Conservation (phyloP, 2,888 invertebrate species). For the Diloba caeruleocephala region DNA sequence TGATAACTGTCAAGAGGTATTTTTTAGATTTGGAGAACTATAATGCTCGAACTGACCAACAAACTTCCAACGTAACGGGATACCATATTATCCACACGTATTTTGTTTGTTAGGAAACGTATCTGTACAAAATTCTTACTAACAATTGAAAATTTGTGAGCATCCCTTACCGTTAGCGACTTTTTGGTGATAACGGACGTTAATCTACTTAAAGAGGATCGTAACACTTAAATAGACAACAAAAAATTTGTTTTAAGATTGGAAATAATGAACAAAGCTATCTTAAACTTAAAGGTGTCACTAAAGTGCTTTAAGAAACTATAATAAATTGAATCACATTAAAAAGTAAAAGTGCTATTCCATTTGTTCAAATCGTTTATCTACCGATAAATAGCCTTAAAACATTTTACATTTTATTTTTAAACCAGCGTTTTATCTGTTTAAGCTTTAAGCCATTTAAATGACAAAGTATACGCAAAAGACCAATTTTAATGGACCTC, state of each 20-base stretch:
- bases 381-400: conserved; percentile 56
- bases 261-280: conserved; percentile 35
- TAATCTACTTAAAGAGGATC: conserved; percentile 22
- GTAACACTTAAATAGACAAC: conserved; percentile 28
- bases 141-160: too few relatives aligned
- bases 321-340: conserved; percentile 57
- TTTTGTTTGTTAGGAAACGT: too few relatives aligned
- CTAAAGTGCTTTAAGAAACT: conserved; percentile 34
- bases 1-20: too few relatives aligned
- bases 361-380: conserved; percentile 52
- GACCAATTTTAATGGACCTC: conserved; percentile 52
- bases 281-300: conserved; percentile 23
- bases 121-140: too few relatives aligned
- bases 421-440: conserved; percentile 71
- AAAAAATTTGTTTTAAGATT: conserved; percentile 9
- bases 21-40: too few relatives aligned
- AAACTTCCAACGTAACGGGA: too few relatives aligned
- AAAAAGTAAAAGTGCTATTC: conserved; percentile 59
- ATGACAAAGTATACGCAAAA: conserved; percentile 67
- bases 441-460: conserved; percentile 72
- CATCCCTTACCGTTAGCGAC: too few relatives aligned
- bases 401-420: conserved; percentile 73
- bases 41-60: too few relatives aligned
- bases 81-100: too few relatives aligned
- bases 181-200: background rate